Conservation (phyloP, 1,140 invertebrate genomes). For the Oscheius sp. region DNA sequence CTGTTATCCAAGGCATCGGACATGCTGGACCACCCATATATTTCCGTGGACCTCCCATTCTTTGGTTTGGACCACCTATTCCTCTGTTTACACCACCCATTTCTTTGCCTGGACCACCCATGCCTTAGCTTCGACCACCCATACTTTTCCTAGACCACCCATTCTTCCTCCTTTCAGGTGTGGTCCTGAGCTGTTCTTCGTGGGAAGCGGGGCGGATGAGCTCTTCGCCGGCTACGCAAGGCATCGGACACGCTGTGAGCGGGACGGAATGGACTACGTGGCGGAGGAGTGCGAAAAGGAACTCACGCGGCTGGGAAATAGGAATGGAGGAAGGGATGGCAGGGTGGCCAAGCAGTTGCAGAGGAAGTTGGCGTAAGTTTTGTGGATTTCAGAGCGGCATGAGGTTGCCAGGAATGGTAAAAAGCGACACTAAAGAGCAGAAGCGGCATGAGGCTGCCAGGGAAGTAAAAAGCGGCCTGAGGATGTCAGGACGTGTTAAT, state of each 20-base stretch:
- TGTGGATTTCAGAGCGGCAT: not conserved
- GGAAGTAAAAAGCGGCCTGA: too few species aligned
- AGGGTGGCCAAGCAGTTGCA: conserved; percentile 71
- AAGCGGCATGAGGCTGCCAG: not conserved
- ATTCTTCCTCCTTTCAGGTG: not conserved
- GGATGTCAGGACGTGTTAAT: too few species aligned
- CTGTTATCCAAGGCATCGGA: too few species aligned
- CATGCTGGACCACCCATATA: too few species aligned
- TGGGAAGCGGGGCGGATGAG: conserved; percentile 95
- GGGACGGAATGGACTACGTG: conserved; percentile 2
- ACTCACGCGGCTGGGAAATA: conserved; percentile 36
- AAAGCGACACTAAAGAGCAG: not conserved
- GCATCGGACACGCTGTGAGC: conserved; percentile 35
- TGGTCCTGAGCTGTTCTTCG: not conserved
- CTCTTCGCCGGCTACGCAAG: conserved; percentile 88
- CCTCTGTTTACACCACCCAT: too few species aligned
- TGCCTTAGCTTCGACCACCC: not conserved
- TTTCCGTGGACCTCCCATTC: too few species aligned
- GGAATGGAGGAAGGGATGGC: conserved; percentile 91
- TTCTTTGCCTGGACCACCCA: not conserved
- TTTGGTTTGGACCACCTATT: too few species aligned
- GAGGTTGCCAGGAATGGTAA: not conserved
- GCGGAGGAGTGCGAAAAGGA: conserved; percentile 40
- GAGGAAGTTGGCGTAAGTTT: conserved; percentile 53
- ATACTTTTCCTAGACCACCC: not conserved